Evolutionary conservation across 2,113 vertebrate species (phyloP), one percentile per base, ranked within the genome.

Genomic region (Tenebrosternarchus preto): DNA sequence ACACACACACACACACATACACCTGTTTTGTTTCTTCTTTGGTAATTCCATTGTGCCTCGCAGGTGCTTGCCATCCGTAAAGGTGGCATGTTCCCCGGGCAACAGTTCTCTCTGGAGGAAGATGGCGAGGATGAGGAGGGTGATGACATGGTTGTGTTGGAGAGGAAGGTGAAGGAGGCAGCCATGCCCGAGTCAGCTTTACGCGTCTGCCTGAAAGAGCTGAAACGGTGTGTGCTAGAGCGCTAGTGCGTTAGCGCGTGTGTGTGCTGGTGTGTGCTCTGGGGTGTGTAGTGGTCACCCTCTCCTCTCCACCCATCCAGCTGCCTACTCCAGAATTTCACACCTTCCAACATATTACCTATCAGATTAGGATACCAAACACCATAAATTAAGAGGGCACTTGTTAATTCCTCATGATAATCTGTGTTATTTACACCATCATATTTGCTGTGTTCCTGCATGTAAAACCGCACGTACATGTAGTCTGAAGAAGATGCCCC

Each of bases 401-500:
- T 6, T 46, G 5, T 6, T 9, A 4, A 12, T 4, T 46, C 11
- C 1, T 6, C 43, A 46, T 50, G 43, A 15, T 50, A 50, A 50
- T 50, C 1, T 50, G 43, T 12, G 15, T 15, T 12, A 50, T 50
- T 2, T 36, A 6, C 43, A 15, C 43, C 43, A 1, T 50, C 43
- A 50, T 12, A 50, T 50, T 9, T 11, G 2, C 43, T 50, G 43
- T 15, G 9, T 50, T 9, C 63, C 1, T 71, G 24, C 9, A 15
- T 50, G 6, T 63, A 36, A 63, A n/a, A 11, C 0, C 81, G 17
- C 15, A 2, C 79, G 0, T 78, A 36, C 79, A 60, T 85, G 1
- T 87, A 99, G 98, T 76, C 88, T 99, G 79, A 99, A 97, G 90
- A 99, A 99, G 90, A 99, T 99, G 98, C 96, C 96, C 59, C 96